phyloP scores from a whole-genome alignment of 2,113 vertebrate species.

The Taurulus bubalis region DNA sequence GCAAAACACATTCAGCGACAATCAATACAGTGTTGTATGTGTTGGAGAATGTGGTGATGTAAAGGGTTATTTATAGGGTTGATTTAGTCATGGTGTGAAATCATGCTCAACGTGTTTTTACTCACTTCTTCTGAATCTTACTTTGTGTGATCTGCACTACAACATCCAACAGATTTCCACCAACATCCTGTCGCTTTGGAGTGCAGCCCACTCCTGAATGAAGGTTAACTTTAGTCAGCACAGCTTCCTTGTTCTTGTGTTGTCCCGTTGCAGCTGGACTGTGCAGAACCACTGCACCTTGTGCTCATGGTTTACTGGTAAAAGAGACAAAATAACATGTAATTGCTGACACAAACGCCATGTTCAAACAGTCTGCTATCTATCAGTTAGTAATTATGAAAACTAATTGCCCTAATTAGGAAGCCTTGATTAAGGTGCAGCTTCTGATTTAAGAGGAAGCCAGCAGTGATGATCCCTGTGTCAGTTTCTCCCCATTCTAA shows the following conservation, averaged over 20 bases:
- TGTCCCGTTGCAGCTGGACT: slow-evolving; percentile 11
- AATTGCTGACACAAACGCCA: slow-evolving; percentile 27
- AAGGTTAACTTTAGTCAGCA: slow-evolving; percentile 9
- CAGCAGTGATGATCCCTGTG: slow-evolving; percentile 65
- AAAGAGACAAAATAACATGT: slow-evolving; percentile 24
- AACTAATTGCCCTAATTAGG: slow-evolving; percentile 84
- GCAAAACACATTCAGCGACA: background rate
- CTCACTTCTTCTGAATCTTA: slow-evolving; percentile 1
- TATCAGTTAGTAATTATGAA: slow-evolving; percentile 77
- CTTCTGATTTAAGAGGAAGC: slow-evolving; percentile 76
- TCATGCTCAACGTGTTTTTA: background rate
- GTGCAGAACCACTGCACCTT: slow-evolving; percentile 5
- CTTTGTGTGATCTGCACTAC: slow-evolving; percentile 13
- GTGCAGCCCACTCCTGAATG: slow-evolving; percentile 1
- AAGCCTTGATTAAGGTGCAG: slow-evolving; percentile 81
- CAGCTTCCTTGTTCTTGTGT: slow-evolving; percentile 2
- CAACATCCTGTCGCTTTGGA: slow-evolving; percentile 17
- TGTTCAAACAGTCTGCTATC: slow-evolving; percentile 63
- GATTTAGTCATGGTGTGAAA: too few species aligned
- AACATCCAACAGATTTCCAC: slow-evolving; percentile 10
- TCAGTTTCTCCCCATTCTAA: slow-evolving; percentile 56
- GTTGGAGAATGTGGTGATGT: background rate
- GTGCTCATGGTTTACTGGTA: background rate
- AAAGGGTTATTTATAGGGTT: background rate
- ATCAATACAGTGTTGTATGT: background rate